These are phyloP conservation scores for Quadroppia sp. DNA, from an alignment of 2,888 invertebrate species.

Conservation along the genomic window DNA sequence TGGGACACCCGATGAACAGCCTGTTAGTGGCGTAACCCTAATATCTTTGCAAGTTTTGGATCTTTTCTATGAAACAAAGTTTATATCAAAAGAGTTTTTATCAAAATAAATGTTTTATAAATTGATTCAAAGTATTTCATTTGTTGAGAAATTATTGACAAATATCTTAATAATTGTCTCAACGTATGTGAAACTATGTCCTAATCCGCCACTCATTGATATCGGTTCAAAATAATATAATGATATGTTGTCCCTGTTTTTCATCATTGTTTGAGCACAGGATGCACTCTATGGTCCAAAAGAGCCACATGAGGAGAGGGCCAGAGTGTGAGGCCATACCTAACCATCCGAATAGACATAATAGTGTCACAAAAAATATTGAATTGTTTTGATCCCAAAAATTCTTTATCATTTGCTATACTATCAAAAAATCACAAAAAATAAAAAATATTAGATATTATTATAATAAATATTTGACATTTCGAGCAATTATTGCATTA, in stretches of 20 bases:
- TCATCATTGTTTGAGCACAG: constrained; percentile 22
- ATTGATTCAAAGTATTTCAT: too few relatives aligned
- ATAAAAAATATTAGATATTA: background rate
- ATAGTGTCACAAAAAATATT: constrained; percentile 15
- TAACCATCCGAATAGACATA: constrained; percentile 12
- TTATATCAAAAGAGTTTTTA: too few relatives aligned
- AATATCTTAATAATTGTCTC: background rate
- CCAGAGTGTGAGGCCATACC: background rate
- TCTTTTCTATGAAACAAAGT: too few relatives aligned
- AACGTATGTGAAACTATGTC: background rate
- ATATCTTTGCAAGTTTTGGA: background rate
- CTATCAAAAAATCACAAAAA: background rate
- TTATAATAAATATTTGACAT: constrained; percentile 2
- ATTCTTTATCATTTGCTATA: background rate
- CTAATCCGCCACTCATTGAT: background rate
- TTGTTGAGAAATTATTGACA: background rate
- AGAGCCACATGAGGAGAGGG: background rate
- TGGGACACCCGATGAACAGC: constrained; percentile 7
- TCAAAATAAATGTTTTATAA: too few relatives aligned
- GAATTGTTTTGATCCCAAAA: constrained; percentile 3
- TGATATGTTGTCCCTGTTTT: constrained; percentile 17
- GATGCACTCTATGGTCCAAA: background rate
- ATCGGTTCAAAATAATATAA: background rate
- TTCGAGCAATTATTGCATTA: background rate
- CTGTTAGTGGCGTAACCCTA: background rate